Conservation (phyloP, 2,888 invertebrate genomes). For the Eutolmus rufibarbis region DNA sequence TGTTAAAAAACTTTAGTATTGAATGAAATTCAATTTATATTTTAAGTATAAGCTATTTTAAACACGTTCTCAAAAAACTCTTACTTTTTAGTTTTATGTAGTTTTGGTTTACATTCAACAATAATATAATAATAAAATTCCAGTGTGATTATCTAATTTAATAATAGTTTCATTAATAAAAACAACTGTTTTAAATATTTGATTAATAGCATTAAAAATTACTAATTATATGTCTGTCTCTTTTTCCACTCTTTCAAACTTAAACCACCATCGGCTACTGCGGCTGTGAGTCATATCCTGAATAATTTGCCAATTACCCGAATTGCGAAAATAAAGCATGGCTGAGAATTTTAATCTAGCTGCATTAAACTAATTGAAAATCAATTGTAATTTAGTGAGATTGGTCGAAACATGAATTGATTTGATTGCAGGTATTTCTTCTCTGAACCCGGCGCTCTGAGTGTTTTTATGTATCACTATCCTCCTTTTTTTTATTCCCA, state of each 20-base stretch:
- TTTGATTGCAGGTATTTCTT: neutral
- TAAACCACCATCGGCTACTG: neutral
- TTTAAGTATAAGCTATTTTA: no score
- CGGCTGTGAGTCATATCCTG: neutral
- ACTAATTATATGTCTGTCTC: neutral
- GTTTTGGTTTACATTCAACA: no score
- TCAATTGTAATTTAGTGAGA: slow-evolving; percentile 14
- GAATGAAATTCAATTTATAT: no score
- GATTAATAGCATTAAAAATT: neutral
- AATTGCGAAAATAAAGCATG: neutral
- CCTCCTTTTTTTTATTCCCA: neutral
- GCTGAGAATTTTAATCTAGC: neutral
- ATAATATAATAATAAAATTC: no score
- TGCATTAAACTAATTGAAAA: slow-evolving; percentile 28
- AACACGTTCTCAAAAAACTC: no score
- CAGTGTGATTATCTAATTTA: no score
- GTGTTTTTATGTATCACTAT: neutral
- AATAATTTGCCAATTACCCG: slow-evolving; percentile 4
- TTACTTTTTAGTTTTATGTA: no score
- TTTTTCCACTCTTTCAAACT: neutral
- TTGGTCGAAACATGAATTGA: neutral
- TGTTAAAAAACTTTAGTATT: no score
- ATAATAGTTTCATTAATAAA: neutral
- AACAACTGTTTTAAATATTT: neutral
- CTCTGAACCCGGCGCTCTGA: neutral